Evolutionary conservation across 2,113 vertebrate genomes (phyloP).

Genomic region (Baryphthengus martii): DNA sequence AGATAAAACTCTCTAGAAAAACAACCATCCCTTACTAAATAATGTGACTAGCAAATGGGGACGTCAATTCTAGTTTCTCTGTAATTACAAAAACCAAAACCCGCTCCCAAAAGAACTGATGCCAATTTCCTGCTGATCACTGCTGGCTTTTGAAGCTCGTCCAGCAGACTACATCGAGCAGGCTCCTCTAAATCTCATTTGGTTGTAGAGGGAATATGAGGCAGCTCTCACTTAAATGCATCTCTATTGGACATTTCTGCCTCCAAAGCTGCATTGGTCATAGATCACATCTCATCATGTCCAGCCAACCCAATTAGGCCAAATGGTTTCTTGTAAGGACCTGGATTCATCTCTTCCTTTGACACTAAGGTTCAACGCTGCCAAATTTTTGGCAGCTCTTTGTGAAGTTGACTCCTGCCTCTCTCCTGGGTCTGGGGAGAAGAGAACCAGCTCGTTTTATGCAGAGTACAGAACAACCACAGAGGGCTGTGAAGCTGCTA

Average conservation of each 20-base stretch:
- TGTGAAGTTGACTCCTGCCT: background rate
- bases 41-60: background rate
- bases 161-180: background rate
- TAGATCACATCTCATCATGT: background rate
- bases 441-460: background rate
- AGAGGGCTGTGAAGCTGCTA: background rate
- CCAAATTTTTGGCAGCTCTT: background rate
- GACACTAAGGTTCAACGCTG: background rate
- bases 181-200: background rate
- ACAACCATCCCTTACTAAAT: background rate
- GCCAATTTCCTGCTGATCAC: background rate
- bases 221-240: background rate
- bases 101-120: background rate
- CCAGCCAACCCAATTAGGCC: background rate
- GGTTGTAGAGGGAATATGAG: background rate
- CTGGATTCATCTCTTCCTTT: background rate
- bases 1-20: slow-evolving; percentile 16
- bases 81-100: background rate
- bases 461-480: background rate
- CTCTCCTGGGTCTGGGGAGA: background rate
- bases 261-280: background rate
- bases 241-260: background rate
- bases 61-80: background rate
- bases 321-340: background rate
- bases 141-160: background rate